Conservation (phyloP, 2,888 invertebrate species). For the Liposcelis brunnea region DNA sequence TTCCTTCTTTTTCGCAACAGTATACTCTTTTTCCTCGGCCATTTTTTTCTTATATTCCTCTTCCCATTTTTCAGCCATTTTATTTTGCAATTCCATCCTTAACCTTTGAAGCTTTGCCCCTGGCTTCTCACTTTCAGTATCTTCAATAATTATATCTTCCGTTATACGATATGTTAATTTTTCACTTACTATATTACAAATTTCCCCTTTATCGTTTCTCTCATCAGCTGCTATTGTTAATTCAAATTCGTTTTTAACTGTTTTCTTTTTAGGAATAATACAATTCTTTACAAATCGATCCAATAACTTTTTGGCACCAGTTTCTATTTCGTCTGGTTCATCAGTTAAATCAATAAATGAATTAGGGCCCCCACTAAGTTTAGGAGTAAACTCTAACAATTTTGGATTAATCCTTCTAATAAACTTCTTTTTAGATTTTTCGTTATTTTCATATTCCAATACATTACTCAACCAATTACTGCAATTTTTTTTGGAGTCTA, state of each 20-base stretch:
- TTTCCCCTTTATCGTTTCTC: neutral
- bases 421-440: too few relatives aligned
- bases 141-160: neutral
- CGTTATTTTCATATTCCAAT: too few relatives aligned
- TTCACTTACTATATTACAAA: neutral
- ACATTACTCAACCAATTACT: too few relatives aligned
- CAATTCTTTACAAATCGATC: conserved; percentile 2
- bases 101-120: neutral
- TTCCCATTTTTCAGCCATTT: conserved; percentile 2
- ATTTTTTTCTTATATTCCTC: conserved; percentile 1
- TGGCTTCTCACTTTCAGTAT: neutral
- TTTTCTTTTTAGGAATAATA: too few relatives aligned
- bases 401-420: too few relatives aligned
- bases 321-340: too few relatives aligned
- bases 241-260: neutral
- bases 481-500: too few relatives aligned
- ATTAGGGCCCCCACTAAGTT: too few relatives aligned
- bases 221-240: neutral
- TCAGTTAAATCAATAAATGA: too few relatives aligned
- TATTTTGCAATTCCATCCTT: neutral
- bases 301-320: conserved; percentile 1
- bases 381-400: too few relatives aligned
- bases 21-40: neutral
- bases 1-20: neutral
- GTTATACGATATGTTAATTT: neutral